Evolutionary conservation across 2,888 invertebrate species (phyloP).

Genomic region (Prenolepis imparis): DNA sequence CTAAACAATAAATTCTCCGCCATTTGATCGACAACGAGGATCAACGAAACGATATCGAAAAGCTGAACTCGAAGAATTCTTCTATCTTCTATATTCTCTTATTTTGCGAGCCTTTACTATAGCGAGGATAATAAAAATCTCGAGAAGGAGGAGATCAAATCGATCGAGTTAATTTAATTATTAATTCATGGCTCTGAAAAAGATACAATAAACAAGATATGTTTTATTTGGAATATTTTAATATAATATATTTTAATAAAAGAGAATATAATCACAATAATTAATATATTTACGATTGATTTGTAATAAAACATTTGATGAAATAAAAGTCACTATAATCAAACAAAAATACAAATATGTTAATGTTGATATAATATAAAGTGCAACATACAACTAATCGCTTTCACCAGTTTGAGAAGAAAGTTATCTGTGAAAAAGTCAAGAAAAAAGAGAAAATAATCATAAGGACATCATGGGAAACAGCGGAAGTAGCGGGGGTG

Average conservation of each 20-base stretch:
- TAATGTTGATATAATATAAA: constrained; percentile 8
- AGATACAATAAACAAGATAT: constrained; percentile 34
- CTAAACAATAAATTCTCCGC: constrained; percentile 21
- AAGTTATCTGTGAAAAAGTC: constrained; percentile 18
- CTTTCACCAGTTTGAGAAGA: neutral
- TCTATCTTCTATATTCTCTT: constrained; percentile 26
- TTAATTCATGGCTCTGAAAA: constrained; percentile 17
- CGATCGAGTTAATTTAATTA: constrained; percentile 16
- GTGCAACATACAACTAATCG: neutral
- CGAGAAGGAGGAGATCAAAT: constrained; percentile 1
- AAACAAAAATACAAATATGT: neutral
- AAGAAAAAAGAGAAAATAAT: constrained; percentile 10
- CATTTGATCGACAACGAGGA: constrained; percentile 18
- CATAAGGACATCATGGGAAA: constrained; percentile 79
- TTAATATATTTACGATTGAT: constrained; percentile 10
- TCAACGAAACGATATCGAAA: constrained; percentile 28
- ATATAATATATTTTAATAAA: neutral
- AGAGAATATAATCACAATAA: constrained; percentile 2
- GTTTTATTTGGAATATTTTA: constrained; percentile 9
- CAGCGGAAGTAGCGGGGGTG: constrained; percentile 84
- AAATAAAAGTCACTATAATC: constrained; percentile 1
- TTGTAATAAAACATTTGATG: neutral
- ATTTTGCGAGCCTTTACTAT: constrained; percentile 39
- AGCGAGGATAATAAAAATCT: constrained; percentile 31
- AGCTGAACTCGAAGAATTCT: constrained; percentile 25